Conservation (phyloP, 2,113 vertebrate genomes). For the Toxotes jaculatrix region DNA sequence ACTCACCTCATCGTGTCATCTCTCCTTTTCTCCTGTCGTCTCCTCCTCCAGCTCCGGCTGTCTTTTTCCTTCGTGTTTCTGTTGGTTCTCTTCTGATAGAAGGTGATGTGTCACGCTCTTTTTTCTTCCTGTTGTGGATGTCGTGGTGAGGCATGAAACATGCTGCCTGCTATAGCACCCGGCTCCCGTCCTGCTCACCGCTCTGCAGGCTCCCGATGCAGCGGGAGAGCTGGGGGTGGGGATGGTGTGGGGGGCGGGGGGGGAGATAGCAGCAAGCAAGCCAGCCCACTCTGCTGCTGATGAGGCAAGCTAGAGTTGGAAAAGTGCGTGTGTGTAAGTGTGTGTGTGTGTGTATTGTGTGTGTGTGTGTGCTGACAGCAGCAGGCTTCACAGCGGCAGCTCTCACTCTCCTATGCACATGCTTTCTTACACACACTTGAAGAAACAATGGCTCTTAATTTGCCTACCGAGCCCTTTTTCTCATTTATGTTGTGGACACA, state of each 20-base stretch:
- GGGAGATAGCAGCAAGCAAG: conserved; percentile 70
- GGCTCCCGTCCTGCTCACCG: conserved; percentile 22
- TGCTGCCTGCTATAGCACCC: conserved; percentile 13
- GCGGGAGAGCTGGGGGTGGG: conserved; percentile 47
- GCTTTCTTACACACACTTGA: not conserved
- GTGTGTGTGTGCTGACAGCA: conserved; percentile 63
- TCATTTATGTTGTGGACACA: not conserved
- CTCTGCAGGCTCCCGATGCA: conserved; percentile 68
- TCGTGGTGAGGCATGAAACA: conserved; percentile 42
- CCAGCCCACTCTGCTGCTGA: conserved; percentile 73
- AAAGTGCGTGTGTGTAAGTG: too few species aligned
- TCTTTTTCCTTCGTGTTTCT: conserved; percentile 1
- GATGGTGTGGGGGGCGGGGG: conserved; percentile 13
- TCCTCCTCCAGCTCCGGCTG: conserved; percentile 13
- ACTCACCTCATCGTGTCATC: conserved; percentile 80
- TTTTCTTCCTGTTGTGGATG: conserved; percentile 13
- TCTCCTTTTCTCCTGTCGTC: conserved; percentile 30
- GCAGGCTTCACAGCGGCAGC: conserved; percentile 26
- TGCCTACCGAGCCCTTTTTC: not conserved
- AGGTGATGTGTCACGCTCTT: conserved; percentile 6
- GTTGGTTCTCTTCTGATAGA: conserved; percentile 3
- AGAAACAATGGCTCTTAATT: not conserved
- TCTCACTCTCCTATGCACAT: conserved; percentile 4
- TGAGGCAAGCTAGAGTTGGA: conserved; percentile 55
- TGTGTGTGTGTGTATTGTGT: conserved; percentile 16